Evolutionary conservation across 2,797 vertebrate species (phyloP), one percentile per base, ranked within the genome.

Genomic region (Caiman crocodilus): DNA sequence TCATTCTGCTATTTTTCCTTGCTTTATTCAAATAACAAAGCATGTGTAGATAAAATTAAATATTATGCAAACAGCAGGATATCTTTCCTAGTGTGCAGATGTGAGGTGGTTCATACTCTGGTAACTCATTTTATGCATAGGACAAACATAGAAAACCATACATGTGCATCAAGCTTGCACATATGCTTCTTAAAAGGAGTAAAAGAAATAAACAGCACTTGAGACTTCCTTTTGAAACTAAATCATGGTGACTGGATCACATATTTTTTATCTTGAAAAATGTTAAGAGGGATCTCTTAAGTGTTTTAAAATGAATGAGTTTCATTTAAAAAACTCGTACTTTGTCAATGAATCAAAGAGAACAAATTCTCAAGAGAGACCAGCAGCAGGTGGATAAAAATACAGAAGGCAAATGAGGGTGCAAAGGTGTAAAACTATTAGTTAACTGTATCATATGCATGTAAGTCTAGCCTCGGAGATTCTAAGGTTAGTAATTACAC

Each of bases 111-210:
- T 94, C 77, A 76, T 6, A 32, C 10, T 91, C 75, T 93, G 67
- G 88, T 90, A 64, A 85, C 23, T 92, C 85, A 75, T 90, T 92
- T 85, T 69, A 81, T 13, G 28, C 8, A 76, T 76, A 90, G 90
- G 56, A 75, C 30, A 50, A 20, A 75, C 91, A 58, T 74, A 18
- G n/a, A 81, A 96, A 96, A 75, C 21, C 21, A 84, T 55, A 59
- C 77, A 81, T 2, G 26, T 56, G 59, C 50, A 21, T 12, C 18
- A 1, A 35, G 30, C 80, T 76, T 35, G 80, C 28, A 17, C 7
- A 64, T 8, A 55, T 79, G 6, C 15, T 91, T 87, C 8, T 56
- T 32, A 30, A 14, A 6, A 63, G 59, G 74, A 82, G 18, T 10
- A 74, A 89, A 91, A 63, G 82, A 82, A 77, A 73, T 2, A 59